Evolutionary conservation across 2,113 vertebrate species (phyloP).

Genomic region (Silurus asotus): DNA sequence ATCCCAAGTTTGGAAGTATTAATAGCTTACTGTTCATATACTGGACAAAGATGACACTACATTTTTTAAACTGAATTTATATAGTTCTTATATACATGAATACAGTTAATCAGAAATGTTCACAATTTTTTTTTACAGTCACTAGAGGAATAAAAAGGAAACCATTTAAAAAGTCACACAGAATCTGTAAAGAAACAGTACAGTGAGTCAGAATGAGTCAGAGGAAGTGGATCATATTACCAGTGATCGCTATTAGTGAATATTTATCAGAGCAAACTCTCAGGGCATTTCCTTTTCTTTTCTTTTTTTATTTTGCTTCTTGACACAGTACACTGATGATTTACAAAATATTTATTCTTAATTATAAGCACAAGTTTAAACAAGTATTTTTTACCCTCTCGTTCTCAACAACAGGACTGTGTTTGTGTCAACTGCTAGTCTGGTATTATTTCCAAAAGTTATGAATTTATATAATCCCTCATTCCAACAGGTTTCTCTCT

Average conservation of each 20-base stretch:
- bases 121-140: slow-evolving; percentile 59
- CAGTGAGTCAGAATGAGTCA: slow-evolving; percentile 24
- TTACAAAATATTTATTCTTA: not conserved
- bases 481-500: not conserved
- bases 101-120: slow-evolving; percentile 50
- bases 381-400: not conserved
- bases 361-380: not conserved
- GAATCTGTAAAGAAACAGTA: slow-evolving; percentile 14
- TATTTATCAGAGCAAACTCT: slow-evolving; percentile 19
- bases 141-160: slow-evolving; percentile 25
- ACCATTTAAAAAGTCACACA: not conserved
- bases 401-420: not conserved
- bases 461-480: slow-evolving; percentile 3
- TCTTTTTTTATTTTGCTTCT: not conserved
- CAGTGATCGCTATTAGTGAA: slow-evolving; percentile 25
- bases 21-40: not conserved
- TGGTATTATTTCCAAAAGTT: slow-evolving; percentile 1
- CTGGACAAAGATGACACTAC: not conserved
- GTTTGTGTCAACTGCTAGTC: not conserved
- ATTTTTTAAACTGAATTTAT: slow-evolving; percentile 56
- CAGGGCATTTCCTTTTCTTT: not conserved
- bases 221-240: slow-evolving; percentile 34
- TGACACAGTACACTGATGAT: not conserved
- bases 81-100: slow-evolving; percentile 58
- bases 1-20: not conserved